Evolutionary conservation across 2,888 invertebrate species (phyloP).

Genomic region (Byasa hedistus): DNA sequence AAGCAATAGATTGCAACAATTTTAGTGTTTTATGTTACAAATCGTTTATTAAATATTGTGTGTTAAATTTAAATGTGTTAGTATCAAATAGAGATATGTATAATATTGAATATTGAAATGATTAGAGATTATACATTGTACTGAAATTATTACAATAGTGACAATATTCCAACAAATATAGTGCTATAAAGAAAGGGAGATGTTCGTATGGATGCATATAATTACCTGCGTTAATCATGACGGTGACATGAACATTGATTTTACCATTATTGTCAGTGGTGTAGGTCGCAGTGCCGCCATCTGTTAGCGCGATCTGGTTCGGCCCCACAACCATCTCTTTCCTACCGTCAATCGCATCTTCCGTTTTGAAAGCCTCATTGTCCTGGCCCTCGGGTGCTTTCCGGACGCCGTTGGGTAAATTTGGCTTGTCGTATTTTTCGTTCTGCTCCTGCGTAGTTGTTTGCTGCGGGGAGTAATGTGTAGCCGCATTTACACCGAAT

Average conservation of each 20-base stretch:
- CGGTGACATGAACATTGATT: conserved; percentile 93
- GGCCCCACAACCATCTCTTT: conserved; percentile 73
- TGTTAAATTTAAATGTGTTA: too few relatives aligned
- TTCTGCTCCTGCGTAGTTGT: conserved; percentile 42
- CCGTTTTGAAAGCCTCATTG: conserved; percentile 83
- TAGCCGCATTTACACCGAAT: conserved; percentile 74
- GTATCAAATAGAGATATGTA: too few relatives aligned
- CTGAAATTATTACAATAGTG: conserved; percentile 5
- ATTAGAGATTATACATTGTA: background rate
- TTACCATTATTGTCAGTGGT: conserved; percentile 90
- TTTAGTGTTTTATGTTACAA: conserved; percentile 2
- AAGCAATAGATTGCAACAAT: background rate
- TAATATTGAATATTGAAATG: too few relatives aligned
- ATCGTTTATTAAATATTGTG: too few relatives aligned
- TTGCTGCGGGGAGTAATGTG: conserved; percentile 68
- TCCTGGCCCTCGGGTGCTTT: conserved; percentile 91
- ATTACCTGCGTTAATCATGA: conserved; percentile 88
- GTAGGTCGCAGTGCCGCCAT: conserved; percentile 79
- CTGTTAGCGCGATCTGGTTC: conserved; percentile 72
- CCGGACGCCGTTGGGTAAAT: conserved; percentile 76
- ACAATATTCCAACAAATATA: conserved; percentile 24
- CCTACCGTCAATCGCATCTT: conserved; percentile 81
- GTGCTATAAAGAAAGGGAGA: conserved; percentile 34
- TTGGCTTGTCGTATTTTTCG: conserved; percentile 57
- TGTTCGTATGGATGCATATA: conserved; percentile 78